Evolutionary conservation across 2,113 vertebrate species (phyloP).

Genomic region (Falco punctatus): DNA sequence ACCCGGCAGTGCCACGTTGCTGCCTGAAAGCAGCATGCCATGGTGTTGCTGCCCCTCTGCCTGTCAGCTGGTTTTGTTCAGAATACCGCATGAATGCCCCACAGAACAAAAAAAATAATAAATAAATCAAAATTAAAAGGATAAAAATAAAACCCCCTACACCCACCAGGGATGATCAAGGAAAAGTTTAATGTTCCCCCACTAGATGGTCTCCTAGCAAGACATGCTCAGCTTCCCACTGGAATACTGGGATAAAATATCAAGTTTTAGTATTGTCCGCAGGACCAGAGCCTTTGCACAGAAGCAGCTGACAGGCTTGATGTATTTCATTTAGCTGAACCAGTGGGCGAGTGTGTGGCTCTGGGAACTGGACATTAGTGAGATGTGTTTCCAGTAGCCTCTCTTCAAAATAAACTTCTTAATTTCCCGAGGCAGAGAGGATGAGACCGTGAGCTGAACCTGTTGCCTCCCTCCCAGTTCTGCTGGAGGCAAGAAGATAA

Average conservation of each 20-base stretch:
- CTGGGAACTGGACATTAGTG: background rate
- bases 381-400: background rate
- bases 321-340: background rate
- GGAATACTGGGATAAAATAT: background rate
- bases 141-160: background rate
- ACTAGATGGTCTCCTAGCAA: background rate
- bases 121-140: background rate
- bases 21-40: fast-evolving
- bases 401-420: background rate
- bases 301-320: background rate
- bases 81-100: background rate
- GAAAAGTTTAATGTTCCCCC: background rate
- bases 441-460: background rate
- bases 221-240: background rate
- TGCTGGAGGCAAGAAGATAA: background rate
- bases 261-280: background rate
- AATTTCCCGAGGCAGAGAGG: background rate
- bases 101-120: background rate
- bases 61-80: background rate
- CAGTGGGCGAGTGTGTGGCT: background rate
- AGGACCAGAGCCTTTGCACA: background rate
- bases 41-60: background rate
- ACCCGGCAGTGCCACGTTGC: fast-evolving
- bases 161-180: background rate
- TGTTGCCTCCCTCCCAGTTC: background rate